Evolutionary conservation across 2,797 vertebrate genomes (phyloP).

Genomic region (Enteromius radiatus): DNA sequence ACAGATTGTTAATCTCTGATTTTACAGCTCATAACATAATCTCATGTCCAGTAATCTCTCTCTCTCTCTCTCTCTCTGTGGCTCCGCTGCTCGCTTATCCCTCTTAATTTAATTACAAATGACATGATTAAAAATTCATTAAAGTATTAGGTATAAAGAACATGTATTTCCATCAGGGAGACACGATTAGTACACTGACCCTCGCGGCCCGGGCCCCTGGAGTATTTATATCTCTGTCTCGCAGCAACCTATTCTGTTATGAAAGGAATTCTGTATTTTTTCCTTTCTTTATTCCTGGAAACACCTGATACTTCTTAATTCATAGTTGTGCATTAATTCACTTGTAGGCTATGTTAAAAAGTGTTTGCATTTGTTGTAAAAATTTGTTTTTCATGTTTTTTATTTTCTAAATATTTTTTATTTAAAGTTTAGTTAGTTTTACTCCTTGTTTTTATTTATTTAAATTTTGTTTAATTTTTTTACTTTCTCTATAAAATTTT

Average conservation of each 20-base stretch:
- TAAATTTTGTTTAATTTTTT: too few relatives aligned
- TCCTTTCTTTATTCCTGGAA: not conserved
- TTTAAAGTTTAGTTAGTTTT: too few relatives aligned
- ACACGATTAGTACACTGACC: constrained; percentile 53
- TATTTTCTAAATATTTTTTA: too few relatives aligned
- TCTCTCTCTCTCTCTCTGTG: constrained; percentile 50
- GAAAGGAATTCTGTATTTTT: not conserved
- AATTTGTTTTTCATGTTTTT: too few relatives aligned
- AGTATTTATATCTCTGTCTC: not conserved
- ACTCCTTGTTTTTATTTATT: too few relatives aligned
- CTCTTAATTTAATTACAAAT: constrained; percentile 79
- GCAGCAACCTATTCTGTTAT: not conserved
- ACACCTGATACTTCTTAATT: not conserved
- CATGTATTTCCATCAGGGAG: constrained; percentile 68
- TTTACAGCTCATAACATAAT: constrained; percentile 67
- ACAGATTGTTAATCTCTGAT: constrained; percentile 66
- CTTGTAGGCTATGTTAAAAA: too few relatives aligned
- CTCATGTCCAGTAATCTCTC: constrained; percentile 73
- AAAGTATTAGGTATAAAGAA: constrained; percentile 74
- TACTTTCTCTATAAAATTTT: too few relatives aligned
- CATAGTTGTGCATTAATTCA: too few relatives aligned
- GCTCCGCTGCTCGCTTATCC: constrained; percentile 65
- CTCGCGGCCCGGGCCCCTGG: constrained; percentile 52
- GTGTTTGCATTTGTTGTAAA: too few relatives aligned
- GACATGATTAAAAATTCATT: constrained; percentile 78